These are phyloP conservation scores for Metridium senile DNA, from an alignment of 92 coral and sea anemone genomes.

Conservation along the genomic window DNA sequence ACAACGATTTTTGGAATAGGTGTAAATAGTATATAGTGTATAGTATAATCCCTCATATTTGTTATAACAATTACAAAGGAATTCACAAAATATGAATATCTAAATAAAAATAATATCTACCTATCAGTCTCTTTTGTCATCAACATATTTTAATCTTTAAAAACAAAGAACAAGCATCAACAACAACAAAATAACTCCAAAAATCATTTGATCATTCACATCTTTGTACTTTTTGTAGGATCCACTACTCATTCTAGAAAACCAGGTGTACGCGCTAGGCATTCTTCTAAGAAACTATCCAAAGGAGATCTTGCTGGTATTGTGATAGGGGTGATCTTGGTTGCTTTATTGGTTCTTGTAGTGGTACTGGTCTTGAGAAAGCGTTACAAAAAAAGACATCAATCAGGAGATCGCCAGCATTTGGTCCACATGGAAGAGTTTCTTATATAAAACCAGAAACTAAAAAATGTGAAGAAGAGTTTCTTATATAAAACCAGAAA, in stretches of 20 bases:
- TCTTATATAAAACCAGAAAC: no score
- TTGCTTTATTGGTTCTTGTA: neutral
- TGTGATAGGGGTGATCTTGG: neutral
- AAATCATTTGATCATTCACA: neutral
- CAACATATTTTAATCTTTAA: no score
- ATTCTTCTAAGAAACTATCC: neutral
- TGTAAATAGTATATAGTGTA: no score
- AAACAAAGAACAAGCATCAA: no score
- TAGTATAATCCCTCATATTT: no score
- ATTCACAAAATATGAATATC: no score
- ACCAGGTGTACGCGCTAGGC: neutral
- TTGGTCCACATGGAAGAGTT: slow-evolving; percentile 66
- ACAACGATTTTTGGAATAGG: no score
- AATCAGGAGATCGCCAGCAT: slow-evolving; percentile 31
- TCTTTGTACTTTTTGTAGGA: neutral
- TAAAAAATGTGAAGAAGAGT: no score
- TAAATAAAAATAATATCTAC: no score
- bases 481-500: no score
- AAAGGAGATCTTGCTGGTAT: slow-evolving; percentile 6
- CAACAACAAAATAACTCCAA: neutral
- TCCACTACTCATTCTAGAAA: neutral
- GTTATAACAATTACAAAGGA: no score
- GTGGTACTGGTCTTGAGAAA: slow-evolving; percentile 7
- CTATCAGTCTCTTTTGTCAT: no score
- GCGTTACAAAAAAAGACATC: neutral